Conservation (phyloP, 2,113 vertebrate genomes). For the Menura novaehollandiae region DNA sequence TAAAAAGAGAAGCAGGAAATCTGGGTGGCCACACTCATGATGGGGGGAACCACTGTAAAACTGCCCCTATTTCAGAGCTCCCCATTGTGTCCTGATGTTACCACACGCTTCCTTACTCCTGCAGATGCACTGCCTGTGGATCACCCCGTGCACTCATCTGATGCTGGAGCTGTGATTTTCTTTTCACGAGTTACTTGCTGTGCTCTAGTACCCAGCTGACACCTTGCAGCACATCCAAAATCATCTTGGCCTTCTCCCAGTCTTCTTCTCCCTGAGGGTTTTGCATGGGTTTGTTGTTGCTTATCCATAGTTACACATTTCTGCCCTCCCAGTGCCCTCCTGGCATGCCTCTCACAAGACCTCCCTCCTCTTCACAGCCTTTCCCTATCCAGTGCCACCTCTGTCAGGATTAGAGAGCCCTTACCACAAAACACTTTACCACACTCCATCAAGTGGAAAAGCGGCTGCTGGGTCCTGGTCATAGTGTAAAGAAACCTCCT, state of each 20-base stretch:
- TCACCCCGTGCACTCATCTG: rapidly evolving
- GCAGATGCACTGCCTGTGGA: background rate
- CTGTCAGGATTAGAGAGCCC: background rate
- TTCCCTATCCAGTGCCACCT: background rate
- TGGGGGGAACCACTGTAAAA: background rate
- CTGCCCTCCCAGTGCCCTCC: background rate
- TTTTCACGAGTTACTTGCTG: background rate
- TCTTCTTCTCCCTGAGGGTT: background rate
- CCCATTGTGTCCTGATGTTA: background rate
- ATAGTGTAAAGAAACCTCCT: background rate
- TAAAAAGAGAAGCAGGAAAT: background rate
- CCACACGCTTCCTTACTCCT: background rate
- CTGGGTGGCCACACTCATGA: rapidly evolving
- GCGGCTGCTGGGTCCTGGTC: background rate
- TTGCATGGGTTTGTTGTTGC: background rate
- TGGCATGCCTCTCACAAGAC: background rate
- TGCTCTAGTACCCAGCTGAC: background rate
- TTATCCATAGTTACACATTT: rapidly evolving
- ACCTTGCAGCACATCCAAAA: background rate
- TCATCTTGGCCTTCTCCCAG: background rate
- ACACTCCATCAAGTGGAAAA: background rate
- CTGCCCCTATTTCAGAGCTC: rapidly evolving
- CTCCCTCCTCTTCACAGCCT: background rate
- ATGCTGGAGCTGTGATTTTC: background rate
- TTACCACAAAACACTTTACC: rapidly evolving